Evolutionary conservation across 2,888 invertebrate genomes (phyloP).

Genomic region (Cheilosia urbana): DNA sequence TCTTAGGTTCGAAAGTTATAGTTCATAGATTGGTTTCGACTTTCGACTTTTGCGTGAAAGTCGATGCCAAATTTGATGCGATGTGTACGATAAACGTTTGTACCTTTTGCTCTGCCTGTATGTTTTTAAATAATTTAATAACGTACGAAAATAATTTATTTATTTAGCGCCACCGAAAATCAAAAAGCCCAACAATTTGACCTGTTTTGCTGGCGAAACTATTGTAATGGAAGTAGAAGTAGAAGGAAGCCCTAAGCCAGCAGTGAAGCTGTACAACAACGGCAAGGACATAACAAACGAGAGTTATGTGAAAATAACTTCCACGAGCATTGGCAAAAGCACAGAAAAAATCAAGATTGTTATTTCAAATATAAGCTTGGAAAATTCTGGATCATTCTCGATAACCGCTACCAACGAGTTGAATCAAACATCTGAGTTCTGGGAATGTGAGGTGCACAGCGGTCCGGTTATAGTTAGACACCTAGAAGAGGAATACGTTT

Average conservation of each 20-base stretch:
- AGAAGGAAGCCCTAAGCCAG: slow-evolving; percentile 92
- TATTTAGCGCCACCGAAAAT: slow-evolving; percentile 91
- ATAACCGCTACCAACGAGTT: slow-evolving; percentile 92
- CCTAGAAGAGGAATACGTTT: slow-evolving; percentile 87
- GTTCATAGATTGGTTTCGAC: too few relatives aligned
- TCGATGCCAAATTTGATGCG: too few relatives aligned
- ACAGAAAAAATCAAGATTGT: slow-evolving; percentile 88
- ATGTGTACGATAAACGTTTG: too few relatives aligned
- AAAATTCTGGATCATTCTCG: slow-evolving; percentile 94
- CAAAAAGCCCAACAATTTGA: slow-evolving; percentile 91
- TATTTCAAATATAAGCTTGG: slow-evolving; percentile 89
- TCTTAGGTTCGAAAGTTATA: too few relatives aligned
- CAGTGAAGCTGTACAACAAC: slow-evolving; percentile 94
- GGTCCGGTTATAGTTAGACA: slow-evolving; percentile 90
- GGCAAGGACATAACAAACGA: slow-evolving; percentile 90
- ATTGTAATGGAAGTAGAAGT: slow-evolving; percentile 92
- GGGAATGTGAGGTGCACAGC: slow-evolving; percentile 93
- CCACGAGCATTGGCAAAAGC: slow-evolving; percentile 84
- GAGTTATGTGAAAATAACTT: slow-evolving; percentile 88
- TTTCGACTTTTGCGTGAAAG: too few relatives aligned
- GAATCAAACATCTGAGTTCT: slow-evolving; percentile 95
- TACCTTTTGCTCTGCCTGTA: too few relatives aligned
- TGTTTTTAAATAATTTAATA: not conserved
- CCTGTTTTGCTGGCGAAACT: slow-evolving; percentile 89
- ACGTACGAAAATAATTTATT: slow-evolving; percentile 51